Evolutionary conservation across 2,888 invertebrate species (phyloP), one percentile per base, ranked within the genome.

Genomic region (Conus canariensis): DNA sequence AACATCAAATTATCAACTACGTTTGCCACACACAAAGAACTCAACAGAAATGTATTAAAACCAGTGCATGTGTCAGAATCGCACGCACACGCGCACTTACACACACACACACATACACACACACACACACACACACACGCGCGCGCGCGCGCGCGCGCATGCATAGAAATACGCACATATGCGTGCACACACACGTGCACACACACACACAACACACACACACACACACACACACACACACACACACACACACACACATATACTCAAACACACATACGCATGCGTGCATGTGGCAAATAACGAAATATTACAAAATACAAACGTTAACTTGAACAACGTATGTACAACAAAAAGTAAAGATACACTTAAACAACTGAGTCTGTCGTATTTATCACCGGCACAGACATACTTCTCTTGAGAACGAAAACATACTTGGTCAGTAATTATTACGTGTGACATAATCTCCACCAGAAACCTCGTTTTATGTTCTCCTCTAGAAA

Each of bases 211-310:
- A 3, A 70, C 70, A 70, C 70, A 70, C 70, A 70, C 70, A 70
- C 70, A 70, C 70, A 70, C 70, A 70, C 70, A 70, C 70, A 70
- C 70, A 70, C 70, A 70, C 70, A 70, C 70, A 70, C 70, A 70
- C 70, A 70, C 70, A 70, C 70, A 70, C 70, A 70, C 70, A 70
- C 70, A 70, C 70, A 70, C 70, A 70, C 70, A 70, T 8, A 70
- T n/a, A 70, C 70, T 19, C 70, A 70, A 14, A 70, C 70, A 70
- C 14, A 14, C 14, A 16, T 64, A 64, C 10, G 16, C 64, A 14
- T 64, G 14, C 14, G 4, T 14, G 64, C 64, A 5, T 10, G 10
- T 14, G 16, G 1, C 64, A 64, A 64, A 16, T 14, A 64, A 64
- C 64, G 64, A 45, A 45, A 45, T 45, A 45, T 45, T 45, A 45